Base-by-base conservation (phyloP, 1,140 invertebrate species). In the Rhagoletis pomonella region DNA sequence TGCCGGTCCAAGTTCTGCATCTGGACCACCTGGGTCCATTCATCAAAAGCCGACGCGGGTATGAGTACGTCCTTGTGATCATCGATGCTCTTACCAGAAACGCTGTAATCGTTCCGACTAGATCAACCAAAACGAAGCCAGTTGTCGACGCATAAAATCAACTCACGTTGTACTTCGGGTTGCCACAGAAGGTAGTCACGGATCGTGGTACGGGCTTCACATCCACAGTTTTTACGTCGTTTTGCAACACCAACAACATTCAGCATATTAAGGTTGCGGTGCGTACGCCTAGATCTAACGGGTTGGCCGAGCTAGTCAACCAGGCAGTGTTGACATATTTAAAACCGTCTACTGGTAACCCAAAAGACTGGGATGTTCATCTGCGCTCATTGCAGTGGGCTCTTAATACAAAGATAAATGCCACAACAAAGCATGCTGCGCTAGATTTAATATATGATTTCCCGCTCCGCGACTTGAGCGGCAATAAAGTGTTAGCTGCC, bases 241-340 rank as follows among this genome's bases (percentile, higher is more conserved):
- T 64, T 67, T 87, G 87, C 44, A n/a, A 19, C 3, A 62, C 47
- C 2, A 85, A 87, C 29, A 44, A 44, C 17, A 85, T 87, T n/a
- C 55, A 85, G 55, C 77, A 85, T 55, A 87, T 85, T 17, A 85
- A 85, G 29, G 64, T 59, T 10, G 81, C 87, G 12, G 87, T 87
- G 9, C 69, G 62, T 19, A 87, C 87, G 47, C 88, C 88, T 12
- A 73, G 86, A 14, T 73, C 88, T 1, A 88, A 89, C 60, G 90
- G 90, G 17, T 87, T 88, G 58, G 89, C 89, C 12, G 90, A 91
- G 65, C 44, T 90, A 1, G 65, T 89, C 29, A 90, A 91, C 86
- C 60, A 89, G 29, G 60, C 87, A n/a, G 39, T 90, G 50, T 42
- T 89, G 42, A 65, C 62, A 2, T 87, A 85, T 39, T 29, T 89